Percentiles rank a stretch among this genome's conserved stretches.
Conservation (phyloP, 2,113 vertebrate species). For the Catharus bicknelli region DNA sequence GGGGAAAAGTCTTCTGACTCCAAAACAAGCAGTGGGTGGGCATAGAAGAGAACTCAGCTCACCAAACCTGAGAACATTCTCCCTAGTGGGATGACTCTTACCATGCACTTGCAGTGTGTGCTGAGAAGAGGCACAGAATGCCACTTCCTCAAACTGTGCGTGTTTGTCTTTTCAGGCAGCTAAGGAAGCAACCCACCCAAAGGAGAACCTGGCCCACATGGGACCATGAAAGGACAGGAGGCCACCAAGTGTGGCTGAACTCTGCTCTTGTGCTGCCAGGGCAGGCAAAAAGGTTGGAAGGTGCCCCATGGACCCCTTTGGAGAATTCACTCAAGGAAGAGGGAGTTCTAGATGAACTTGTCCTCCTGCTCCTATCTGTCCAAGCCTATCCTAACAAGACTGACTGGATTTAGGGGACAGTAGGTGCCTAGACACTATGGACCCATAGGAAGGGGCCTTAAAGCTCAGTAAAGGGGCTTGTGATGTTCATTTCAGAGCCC, state of each 20-base stretch:
- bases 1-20: neutral
- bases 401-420: neutral
- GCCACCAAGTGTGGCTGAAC: neutral
- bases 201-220: neutral
- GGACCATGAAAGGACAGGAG: neutral
- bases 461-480: neutral
- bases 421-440: neutral
- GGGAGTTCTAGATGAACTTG: neutral
- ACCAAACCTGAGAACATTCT: neutral
- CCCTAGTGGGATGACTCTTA: neutral
- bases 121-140: neutral
- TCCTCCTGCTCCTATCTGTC: neutral
- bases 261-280: neutral
- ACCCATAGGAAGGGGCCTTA: neutral
- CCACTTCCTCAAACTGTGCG: neutral
- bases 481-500: neutral
- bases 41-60: neutral
- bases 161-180: neutral
- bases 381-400: neutral
- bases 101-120: rapidly evolving
- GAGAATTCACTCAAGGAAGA: neutral
- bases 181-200: rapidly evolving
- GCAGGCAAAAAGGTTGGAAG: neutral
- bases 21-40: neutral
- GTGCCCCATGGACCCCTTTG: neutral